These are phyloP conservation scores for Luidia sarsii DNA, from an alignment of 53 echinoderm and acorn worm genomes.

Conservation along the genomic window DNA sequence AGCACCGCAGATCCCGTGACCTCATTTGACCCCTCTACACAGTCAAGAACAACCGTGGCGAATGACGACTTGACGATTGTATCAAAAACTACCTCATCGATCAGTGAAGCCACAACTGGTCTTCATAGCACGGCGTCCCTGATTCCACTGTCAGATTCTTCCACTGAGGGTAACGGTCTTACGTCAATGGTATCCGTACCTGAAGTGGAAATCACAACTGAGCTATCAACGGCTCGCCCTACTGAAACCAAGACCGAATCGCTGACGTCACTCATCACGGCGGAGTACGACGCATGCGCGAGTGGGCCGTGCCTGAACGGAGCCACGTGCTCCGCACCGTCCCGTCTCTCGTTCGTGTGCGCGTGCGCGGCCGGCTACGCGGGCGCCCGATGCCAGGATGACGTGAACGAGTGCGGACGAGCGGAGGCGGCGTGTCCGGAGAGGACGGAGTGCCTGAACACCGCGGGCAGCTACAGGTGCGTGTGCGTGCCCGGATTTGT, in stretches of 20 bases:
- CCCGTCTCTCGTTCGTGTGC: background rate
- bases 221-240: background rate
- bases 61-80: too few relatives aligned
- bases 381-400: background rate
- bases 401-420: background rate
- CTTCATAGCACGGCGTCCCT: too few relatives aligned
- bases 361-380: background rate
- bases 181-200: too few relatives aligned
- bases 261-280: background rate
- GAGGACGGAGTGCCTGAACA: background rate
- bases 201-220: too few relatives aligned
- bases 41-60: too few relatives aligned
- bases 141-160: too few relatives aligned
- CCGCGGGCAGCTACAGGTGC: constrained; percentile 9
- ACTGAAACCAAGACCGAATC: background rate
- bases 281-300: background rate
- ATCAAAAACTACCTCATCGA: too few relatives aligned
- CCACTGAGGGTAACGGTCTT: too few relatives aligned
- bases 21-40: too few relatives aligned
- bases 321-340: background rate
- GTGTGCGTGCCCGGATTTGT: constrained; percentile 1
- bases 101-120: too few relatives aligned
- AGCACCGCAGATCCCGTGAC: too few relatives aligned
- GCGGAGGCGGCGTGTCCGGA: background rate
- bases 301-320: constrained; percentile 6